Base-by-base conservation (phyloP, 2,888 invertebrate genomes). In the Steromphala cineraria region DNA sequence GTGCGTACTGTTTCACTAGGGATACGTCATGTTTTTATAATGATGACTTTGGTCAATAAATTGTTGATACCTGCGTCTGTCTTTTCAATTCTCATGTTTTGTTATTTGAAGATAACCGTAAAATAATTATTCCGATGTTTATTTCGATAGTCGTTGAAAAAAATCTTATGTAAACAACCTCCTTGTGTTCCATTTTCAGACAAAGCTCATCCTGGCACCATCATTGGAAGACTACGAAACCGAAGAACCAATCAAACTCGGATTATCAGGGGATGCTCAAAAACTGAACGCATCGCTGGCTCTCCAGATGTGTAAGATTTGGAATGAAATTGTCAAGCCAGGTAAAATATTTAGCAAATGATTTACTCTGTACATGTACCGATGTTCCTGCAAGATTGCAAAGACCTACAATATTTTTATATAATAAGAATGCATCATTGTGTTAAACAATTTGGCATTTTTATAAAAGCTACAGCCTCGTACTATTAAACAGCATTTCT, bases 211-310 rank as follows among this genome's bases (percentile, higher is more conserved):
- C 13, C 28, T 15, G 28, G 24, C 62, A 13, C 62, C 62, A n/a
- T 10, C 62, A 62, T 17, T 62, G 62, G 62, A 24, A 15, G 5
- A 24, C 19, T 62, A 62, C 24, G 62, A 62, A 13, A 21, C 15
- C 17, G 62, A 28, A n/a, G 17, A 40, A n/a, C 71, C 71, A 17
- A 82, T 93, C 17, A 80, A 85, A 5, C 89, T 94, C 17, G 94
- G 94, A 28, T 92, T 95, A 55, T 89, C 92, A 55, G 95, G 95
- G 4, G 83, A 87, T 10, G 93, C 97, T 10, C 96, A 97, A 87
- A 94, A 94, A 81, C 93, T 95, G 13, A 99, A 99, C 94, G 96
- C 97, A 0, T 96, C 97, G 0, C 93, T 99, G 74, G 98, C 99
- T n/a, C 94, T 98, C 76, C 96, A 98, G 88, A 92, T 99, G 67